Conservation (phyloP, 2,888 invertebrate species). For the Diploptera punctata region DNA sequence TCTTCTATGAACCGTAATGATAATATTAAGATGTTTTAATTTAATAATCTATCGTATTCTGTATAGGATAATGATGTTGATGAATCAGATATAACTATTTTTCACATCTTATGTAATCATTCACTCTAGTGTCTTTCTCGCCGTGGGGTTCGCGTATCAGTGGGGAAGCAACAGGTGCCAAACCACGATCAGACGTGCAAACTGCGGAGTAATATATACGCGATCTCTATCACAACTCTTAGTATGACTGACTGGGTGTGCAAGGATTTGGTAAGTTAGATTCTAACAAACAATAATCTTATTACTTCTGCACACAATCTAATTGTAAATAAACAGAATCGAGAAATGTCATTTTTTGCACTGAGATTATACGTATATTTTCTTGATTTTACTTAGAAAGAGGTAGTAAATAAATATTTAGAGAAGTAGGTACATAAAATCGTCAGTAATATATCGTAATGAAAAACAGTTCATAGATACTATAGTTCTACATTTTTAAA, state of each 20-base stretch:
- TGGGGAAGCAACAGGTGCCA: neutral
- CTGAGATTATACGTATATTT: slow-evolving; percentile 2
- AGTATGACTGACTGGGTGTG: neutral
- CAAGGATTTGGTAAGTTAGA: neutral
- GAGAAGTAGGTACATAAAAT: neutral
- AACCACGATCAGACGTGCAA: slow-evolving; percentile 2
- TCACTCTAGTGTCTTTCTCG: slow-evolving; percentile 44
- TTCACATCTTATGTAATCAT: slow-evolving; percentile 37
- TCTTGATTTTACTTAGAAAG: neutral
- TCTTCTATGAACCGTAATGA: neutral
- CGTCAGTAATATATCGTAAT: neutral
- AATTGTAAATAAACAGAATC: neutral
- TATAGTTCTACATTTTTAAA: slow-evolving; percentile 9
- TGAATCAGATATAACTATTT: slow-evolving; percentile 36
- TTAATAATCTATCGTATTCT: slow-evolving; percentile 12
- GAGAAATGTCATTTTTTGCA: slow-evolving; percentile 6
- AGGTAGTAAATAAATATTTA: neutral
- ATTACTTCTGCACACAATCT: neutral
- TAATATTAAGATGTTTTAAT: slow-evolving; percentile 5
- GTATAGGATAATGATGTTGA: slow-evolving; percentile 23
- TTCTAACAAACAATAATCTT: neutral
- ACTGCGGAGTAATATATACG: slow-evolving; percentile 17
- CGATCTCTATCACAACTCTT: slow-evolving; percentile 25
- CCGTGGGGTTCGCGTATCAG: slow-evolving; percentile 23
- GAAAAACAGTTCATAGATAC: neutral